A percentile compares a stretch with the other conserved stretches of the same genome.
Evolutionary conservation across 1,140 invertebrate genomes (phyloP).

Genomic region (Saxidomus purpurata): DNA sequence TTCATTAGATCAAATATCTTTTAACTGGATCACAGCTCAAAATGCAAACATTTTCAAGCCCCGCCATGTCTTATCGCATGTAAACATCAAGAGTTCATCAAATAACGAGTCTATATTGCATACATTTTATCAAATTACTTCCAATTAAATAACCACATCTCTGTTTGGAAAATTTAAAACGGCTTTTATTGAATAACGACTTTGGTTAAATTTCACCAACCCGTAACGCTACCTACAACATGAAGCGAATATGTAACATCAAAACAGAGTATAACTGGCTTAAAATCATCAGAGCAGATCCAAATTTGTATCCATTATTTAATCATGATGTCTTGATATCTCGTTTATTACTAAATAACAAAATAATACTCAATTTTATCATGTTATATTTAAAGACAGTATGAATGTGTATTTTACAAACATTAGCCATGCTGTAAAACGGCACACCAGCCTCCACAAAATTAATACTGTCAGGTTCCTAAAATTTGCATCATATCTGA

Average conservation of each 20-base stretch:
- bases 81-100: slow-evolving; percentile 14
- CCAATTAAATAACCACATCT: slow-evolving; percentile 35
- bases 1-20: neutral
- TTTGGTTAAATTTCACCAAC: neutral
- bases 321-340: neutral
- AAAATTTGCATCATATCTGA: too few species aligned
- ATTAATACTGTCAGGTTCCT: too few species aligned
- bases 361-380: too few species aligned
- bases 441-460: too few species aligned
- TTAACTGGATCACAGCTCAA: neutral
- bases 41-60: neutral
- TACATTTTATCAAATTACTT: slow-evolving; percentile 37
- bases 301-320: neutral
- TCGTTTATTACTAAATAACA: neutral
- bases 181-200: slow-evolving; percentile 2
- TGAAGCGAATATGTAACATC: neutral
- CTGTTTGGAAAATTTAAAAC: neutral
- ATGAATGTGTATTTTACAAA: too few species aligned
- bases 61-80: neutral
- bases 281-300: neutral
- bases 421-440: too few species aligned
- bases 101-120: slow-evolving; percentile 1
- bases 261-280: neutral
- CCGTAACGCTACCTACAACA: neutral
- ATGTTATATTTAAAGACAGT: too few species aligned